A percentile compares a stretch with the other conserved stretches of the same genome.
Conservation (phyloP, 2,888 invertebrate genomes). For the Notodonta dromedarius region DNA sequence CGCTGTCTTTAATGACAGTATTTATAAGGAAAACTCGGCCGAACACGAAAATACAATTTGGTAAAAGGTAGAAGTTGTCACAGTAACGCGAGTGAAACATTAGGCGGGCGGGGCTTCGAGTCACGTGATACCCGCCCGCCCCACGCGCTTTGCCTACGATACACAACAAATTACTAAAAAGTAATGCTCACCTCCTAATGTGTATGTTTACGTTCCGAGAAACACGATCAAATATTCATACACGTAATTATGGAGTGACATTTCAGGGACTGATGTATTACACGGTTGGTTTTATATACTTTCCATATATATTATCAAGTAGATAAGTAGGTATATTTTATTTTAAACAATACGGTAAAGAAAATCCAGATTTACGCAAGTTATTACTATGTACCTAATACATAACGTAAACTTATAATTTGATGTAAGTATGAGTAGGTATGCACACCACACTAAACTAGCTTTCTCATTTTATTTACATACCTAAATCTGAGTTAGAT, state of each 20-base stretch:
- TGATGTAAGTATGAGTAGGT: no score
- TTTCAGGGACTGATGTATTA: conserved; percentile 12
- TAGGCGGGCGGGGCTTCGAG: conserved; percentile 61
- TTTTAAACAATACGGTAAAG: no score
- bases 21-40: conserved; percentile 82
- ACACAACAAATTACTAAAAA: conserved; percentile 61
- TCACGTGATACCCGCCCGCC: conserved; percentile 56
- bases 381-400: no score
- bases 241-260: conserved; percentile 35
- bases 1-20: conserved; percentile 81
- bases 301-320: no score
- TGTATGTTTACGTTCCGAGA: conserved; percentile 46
- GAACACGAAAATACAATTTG: conserved; percentile 84
- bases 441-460: no score
- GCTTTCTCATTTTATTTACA: no score
- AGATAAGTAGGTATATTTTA: no score
- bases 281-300: background rate
- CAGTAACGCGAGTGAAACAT: conserved; percentile 80
- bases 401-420: no score
- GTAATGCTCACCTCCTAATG: conserved; percentile 54
- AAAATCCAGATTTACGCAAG: no score
- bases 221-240: conserved; percentile 47
- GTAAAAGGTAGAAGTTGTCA: conserved; percentile 81
- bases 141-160: conserved; percentile 50
- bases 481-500: no score